phyloP scores from a whole-genome alignment of 2,797 vertebrate genomes.

The Semaprochilodus insignis region DNA sequence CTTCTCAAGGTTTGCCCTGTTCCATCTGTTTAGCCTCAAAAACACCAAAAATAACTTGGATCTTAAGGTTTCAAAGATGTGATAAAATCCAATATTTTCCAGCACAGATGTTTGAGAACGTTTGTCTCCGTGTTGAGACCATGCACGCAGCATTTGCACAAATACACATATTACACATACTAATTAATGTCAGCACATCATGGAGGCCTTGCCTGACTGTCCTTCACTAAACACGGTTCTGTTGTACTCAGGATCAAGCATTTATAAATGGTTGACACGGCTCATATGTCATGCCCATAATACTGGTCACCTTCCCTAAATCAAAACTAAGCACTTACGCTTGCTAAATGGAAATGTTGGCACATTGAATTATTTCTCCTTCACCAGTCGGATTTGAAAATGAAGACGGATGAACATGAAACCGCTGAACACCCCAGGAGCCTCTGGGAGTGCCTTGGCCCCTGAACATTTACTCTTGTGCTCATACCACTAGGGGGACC shows the following conservation, averaged over 20 bases:
- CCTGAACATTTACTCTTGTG: conserved; percentile 18
- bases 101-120: no score
- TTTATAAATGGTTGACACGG: background rate
- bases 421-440: conserved; percentile 8
- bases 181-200: background rate
- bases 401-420: conserved; percentile 38
- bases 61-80: no score
- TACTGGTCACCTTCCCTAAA: conserved; percentile 14
- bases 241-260: background rate
- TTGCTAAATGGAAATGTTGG: conserved; percentile 14
- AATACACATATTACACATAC: background rate
- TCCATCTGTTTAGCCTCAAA: background rate
- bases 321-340: conserved; percentile 7
- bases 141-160: no score
- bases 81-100: no score
- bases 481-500: conserved; percentile 34
- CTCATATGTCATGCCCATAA: background rate
- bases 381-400: conserved; percentile 18
- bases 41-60: no score
- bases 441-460: conserved; percentile 6
- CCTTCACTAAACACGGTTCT: background rate
- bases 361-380: conserved; percentile 31
- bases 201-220: background rate
- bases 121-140: no score
- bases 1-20: background rate